Evolutionary conservation across 2,888 invertebrate species (phyloP).

Genomic region (Diarsia mendica): DNA sequence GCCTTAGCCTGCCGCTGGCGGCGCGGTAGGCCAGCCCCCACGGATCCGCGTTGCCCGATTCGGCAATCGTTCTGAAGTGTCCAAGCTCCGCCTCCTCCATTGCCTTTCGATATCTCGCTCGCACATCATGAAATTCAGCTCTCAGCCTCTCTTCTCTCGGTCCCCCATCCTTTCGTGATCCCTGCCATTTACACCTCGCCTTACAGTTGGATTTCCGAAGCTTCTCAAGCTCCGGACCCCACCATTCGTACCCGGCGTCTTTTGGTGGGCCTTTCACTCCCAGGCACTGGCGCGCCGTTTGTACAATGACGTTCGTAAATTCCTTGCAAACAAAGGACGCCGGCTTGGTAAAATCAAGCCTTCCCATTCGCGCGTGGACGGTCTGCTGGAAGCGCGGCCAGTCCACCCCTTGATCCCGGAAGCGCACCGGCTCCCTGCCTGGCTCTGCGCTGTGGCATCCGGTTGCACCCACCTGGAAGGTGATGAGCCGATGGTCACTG

Average conservation of each 20-base stretch:
- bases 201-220: constrained; percentile 8
- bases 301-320: background rate
- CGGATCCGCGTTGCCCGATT: constrained; percentile 26
- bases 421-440: background rate
- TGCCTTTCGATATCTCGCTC: constrained; percentile 1
- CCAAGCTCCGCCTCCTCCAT: constrained; percentile 29
- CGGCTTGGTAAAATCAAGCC: background rate
- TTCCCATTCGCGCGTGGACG: constrained; percentile 6
- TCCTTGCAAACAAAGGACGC: constrained; percentile 12
- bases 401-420: constrained; percentile 16
- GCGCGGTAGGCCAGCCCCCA: constrained; percentile 60
- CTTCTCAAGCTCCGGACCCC: constrained; percentile 38
- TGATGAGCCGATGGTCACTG: constrained; percentile 59
- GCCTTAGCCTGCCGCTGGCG: constrained; percentile 54
- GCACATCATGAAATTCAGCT: background rate
- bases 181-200: constrained; percentile 32
- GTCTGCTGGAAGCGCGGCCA: constrained; percentile 14
- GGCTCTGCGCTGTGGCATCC: background rate
- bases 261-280: background rate
- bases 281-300: background rate
- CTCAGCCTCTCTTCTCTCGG: background rate
- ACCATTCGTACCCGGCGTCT: constrained; percentile 56
- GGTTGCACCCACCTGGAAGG: background rate
- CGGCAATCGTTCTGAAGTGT: background rate
- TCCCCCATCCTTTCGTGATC: background rate